Evolutionary conservation across 2,888 invertebrate species (phyloP), one percentile per base, ranked within the genome.

Genomic region (Pachydiplax longipennis): DNA sequence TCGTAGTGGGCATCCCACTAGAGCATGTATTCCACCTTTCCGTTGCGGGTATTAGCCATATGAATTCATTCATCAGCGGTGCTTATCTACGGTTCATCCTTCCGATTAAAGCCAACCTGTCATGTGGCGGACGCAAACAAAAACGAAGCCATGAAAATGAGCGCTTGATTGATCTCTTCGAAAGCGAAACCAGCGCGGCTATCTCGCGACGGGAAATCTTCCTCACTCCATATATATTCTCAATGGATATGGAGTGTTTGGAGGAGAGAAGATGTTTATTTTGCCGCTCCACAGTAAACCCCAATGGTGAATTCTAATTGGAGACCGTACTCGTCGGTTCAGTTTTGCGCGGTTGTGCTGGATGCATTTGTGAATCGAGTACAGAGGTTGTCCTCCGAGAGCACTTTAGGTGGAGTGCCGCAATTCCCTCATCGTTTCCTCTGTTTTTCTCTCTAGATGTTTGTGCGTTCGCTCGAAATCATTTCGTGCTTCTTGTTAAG

Each of bases 11-110:
- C 44, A 44, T 44, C 44, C 44, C 44, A 8, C 44, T 44, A 44
- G 44, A 44, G 44, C 44, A 40, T 37, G 61, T 37, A 37, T 37
- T 65, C 87, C 18, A 40, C 61, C 83, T 58, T 58, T 58, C 83
- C 87, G 61, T 87, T 37, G 35, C 25, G 35, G n/a, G 61, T 61
- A n/a, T 61, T 58, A n/a, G 65, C 61, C 61, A 37, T 61, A 61
- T n/a, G 87, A 87, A 87, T 87, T 87, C 87, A 87, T 87, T 87
- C 87, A 87, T 87, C 87, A 65, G 61, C 61, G 87, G 61, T 87
- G 87, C 58, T 87, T 87, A 87, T 87, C 87, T 22, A 35, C n/a
- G 87, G 35, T 65, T 87, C 65, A 87, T 65, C 61, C 65, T 87
- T 18, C 61, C 87, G 61, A 87, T 87, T 87, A 87, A 61, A 87